Base-by-base conservation (phyloP, 1,140 invertebrate species). In the Drosophila busckii region DNA sequence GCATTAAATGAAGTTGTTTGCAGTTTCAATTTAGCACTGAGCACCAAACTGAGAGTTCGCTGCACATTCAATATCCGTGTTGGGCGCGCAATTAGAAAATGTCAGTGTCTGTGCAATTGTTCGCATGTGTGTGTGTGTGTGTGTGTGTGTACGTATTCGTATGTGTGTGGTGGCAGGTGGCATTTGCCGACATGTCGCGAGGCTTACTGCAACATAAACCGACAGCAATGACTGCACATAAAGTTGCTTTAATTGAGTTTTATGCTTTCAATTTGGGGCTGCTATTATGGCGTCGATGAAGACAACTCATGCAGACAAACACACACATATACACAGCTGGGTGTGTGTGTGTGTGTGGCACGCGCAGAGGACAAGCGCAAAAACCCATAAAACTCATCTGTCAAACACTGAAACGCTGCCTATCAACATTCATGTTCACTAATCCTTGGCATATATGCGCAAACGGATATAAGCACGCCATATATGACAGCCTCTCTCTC, bases 381-480 rank as follows among this genome's bases (percentile, higher is more conserved):
- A 65, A 68, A 68, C 69, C 63, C 64, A 73, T 73, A 73, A 73
- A 73, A 73, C 70, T 73, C 70, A 73, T 73, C 70, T 73, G 70
- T 73, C 70, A 73, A 73, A 73, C 69, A 73, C 63, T 73, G 70
- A 73, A 68, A 73, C 62, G 69, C 58, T 48, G 69, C 70, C 70
- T 73, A 73, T 73, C 70, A 73, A 73, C 70, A 73, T 73, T 73
- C 69, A 73, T 73, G 69, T 73, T 73, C 70, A 73, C 69, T 73
- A 73, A 73, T 73, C 70, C 70, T 56, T 73, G 69, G 63, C 70
- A 73, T 73, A 73, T 73, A 73, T 73, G 70, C 70, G 70, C 70
- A 73, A 73, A 75, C 69, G 70, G 69, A 73, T 73, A 75, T 73
- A 70, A 45, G 44, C 37, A 34, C 34, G 49, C 44, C 41, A 37